Base-by-base conservation (phyloP, 2,888 invertebrate genomes). In the Ashinkailepas kermadecensis region DNA sequence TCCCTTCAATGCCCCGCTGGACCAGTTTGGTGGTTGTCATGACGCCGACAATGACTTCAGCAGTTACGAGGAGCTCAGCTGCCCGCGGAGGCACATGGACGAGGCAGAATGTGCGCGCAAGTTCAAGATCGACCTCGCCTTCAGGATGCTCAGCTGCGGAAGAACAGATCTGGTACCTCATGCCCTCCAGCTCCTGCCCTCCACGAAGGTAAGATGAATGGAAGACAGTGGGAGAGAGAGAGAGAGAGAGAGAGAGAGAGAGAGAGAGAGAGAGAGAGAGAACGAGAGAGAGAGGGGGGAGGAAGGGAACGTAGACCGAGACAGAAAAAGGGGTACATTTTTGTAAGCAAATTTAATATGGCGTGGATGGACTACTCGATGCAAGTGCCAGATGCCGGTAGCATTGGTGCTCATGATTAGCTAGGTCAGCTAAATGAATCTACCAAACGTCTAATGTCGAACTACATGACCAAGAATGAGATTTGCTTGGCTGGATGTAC, bases 71-170 rank as follows among this genome's bases (percentile, higher is more conserved):
- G 92, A 92, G 83, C 85, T 86, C 85, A 89, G 23, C 82, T 86
- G 86, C 81, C 88, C 86, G 85, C 86, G 88, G 65, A 87, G 88
- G 82, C 87, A 88, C 3, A 86, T 87, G 62, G 89, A 89, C 78
- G 89, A 89, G 82, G 79, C 87, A 84, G 86, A 93, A 82, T 91
- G 92, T 85, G 90, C 92, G 0, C 88, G 90, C 23, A 90, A 92
- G 78, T 83, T 84, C 81, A 84, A 85, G 57, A 81, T 83, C 13
- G 84, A 85, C 81, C 70, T 95, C 84, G 95, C 94, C 0, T 95
- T 96, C 86, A 91, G 94, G 78, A 91, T 96, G 86, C 89, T 96
- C 86, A 90, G 92, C 4, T 92, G 93, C n/a, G 95, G 94, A 0
- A 89, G 95, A 2, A 89, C 93, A 0, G 95, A 95, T 85, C 88